Percentiles rank a stretch among this genome's conserved stretches.
phyloP scores from a whole-genome alignment of 2,113 vertebrate genomes.

The Bubo bubo region DNA sequence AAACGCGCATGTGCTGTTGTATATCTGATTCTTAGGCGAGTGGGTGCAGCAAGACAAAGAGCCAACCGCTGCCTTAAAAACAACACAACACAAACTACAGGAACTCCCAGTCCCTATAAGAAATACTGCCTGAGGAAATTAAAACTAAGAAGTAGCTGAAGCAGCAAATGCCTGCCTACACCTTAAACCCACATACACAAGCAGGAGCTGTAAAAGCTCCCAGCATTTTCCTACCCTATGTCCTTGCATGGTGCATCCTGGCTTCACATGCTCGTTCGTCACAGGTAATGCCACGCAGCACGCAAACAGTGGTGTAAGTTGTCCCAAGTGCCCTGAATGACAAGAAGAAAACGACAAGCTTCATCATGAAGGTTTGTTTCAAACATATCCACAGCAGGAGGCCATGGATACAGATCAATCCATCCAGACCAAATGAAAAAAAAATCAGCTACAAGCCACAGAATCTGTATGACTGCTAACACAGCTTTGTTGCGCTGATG shows the following conservation, averaged over 20 bases:
- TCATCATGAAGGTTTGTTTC: not conserved
- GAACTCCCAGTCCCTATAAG: not conserved
- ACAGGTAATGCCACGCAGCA: not conserved
- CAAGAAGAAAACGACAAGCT: not conserved
- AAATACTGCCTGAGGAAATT: not conserved
- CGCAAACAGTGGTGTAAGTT: not conserved
- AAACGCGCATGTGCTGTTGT: not conserved
- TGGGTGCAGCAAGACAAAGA: slow-evolving; percentile 18
- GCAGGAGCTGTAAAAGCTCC: not conserved
- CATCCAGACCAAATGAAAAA: not conserved
- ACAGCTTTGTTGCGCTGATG: not conserved
- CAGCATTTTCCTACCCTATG: not conserved
- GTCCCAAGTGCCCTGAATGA: not conserved
- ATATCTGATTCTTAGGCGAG: not conserved
- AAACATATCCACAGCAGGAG: not conserved
- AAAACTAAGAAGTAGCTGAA: slow-evolving; percentile 31
- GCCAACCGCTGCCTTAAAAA: not conserved
- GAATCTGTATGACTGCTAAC: accelerated
- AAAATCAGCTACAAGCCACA: not conserved
- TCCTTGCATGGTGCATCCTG: not conserved
- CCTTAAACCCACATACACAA: not conserved
- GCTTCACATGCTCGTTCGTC: not conserved
- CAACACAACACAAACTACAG: not conserved
- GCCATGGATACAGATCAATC: not conserved
- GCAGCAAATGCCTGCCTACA: slow-evolving; percentile 30